Percentiles rank a stretch among this genome's conserved stretches.
Conservation (phyloP, 2,888 invertebrate genomes). For the Pseudanteris insignis region DNA sequence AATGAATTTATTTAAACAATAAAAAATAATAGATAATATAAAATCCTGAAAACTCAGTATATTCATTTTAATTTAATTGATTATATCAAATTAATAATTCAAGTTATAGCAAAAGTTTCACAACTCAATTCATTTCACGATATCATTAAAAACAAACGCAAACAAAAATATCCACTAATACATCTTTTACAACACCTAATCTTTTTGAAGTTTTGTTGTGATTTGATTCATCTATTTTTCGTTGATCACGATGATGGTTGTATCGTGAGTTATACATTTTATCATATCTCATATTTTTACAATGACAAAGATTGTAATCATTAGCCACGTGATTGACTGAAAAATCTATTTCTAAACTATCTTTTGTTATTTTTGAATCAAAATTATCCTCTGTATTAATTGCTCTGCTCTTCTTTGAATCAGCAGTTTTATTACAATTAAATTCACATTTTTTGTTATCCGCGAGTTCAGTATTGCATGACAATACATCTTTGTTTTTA, state of each 20-base stretch:
- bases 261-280: constrained; percentile 1
- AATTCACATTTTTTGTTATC: constrained; percentile 23
- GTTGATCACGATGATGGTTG: constrained; percentile 45
- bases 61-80: no score
- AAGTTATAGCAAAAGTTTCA: no score
- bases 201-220: constrained; percentile 56
- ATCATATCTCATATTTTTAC: constrained; percentile 17
- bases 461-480: background rate
- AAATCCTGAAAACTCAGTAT: no score
- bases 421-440: no score
- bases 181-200: constrained; percentile 56
- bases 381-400: no score
- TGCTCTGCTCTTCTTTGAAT: no score
- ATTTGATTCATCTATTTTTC: constrained; percentile 52
- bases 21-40: no score
- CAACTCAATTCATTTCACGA: background rate
- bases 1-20: no score
- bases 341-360: constrained; percentile 27
- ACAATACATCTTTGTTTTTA: background rate
- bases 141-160: constrained; percentile 56
- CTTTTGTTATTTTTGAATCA: constrained; percentile 15
- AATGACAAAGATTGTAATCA: constrained; percentile 50
- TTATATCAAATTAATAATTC: no score
- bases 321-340: constrained; percentile 27
- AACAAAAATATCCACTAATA: constrained; percentile 58